Percentiles rank a stretch among this genome's conserved stretches.
phyloP scores from a whole-genome alignment of 2,888 invertebrate genomes.

The Pemphredon lugubris region DNA sequence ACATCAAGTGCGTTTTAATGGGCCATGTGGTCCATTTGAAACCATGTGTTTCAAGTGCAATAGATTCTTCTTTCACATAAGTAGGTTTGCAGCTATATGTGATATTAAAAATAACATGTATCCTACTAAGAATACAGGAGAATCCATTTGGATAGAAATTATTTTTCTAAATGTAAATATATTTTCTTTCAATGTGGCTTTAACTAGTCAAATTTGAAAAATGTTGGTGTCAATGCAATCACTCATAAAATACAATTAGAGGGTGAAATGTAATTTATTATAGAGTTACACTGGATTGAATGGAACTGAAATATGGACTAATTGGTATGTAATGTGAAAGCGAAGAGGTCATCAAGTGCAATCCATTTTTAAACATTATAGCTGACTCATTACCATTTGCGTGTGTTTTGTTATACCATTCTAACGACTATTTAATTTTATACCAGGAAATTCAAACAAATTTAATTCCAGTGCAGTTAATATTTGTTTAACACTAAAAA shows the following conservation, averaged over 20 bases:
- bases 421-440: too few relatives aligned
- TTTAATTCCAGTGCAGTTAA: too few relatives aligned
- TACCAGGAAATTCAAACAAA: too few relatives aligned
- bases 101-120: background rate
- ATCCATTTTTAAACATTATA: slow-evolving; percentile 6
- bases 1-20: slow-evolving; percentile 56
- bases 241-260: too few relatives aligned
- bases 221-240: too few relatives aligned
- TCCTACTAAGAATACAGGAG: background rate
- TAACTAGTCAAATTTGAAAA: too few relatives aligned
- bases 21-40: slow-evolving; percentile 72
- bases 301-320: background rate
- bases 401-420: too few relatives aligned
- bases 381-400: background rate
- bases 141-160: background rate
- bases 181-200: too few relatives aligned
- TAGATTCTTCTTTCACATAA: slow-evolving; percentile 19
- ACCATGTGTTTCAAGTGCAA: slow-evolving; percentile 68
- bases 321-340: background rate
- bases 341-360: slow-evolving; percentile 3
- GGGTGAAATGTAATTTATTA: background rate
- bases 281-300: background rate
- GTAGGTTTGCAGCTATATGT: background rate
- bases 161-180: too few relatives aligned
- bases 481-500: too few relatives aligned